Conservation (phyloP, 2,888 invertebrate species). For the Netelia melanura region DNA sequence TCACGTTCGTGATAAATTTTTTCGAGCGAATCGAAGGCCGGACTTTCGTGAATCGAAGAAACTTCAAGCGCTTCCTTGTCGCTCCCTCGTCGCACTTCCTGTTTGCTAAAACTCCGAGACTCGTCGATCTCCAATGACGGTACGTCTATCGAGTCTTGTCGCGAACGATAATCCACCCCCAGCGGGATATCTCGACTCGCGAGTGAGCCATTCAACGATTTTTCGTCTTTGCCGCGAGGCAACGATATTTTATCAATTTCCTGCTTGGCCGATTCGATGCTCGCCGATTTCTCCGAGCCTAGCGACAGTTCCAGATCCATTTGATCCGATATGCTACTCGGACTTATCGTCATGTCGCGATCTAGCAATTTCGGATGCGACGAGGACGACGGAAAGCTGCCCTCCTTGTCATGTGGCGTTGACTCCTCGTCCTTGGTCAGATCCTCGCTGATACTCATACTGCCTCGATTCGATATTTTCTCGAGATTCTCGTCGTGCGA, state of each 20-base stretch:
- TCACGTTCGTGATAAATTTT: conserved; percentile 77
- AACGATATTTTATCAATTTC: conserved; percentile 75
- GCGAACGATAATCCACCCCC: conserved; percentile 70
- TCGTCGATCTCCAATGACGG: conserved; percentile 81
- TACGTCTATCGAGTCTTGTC: conserved; percentile 80
- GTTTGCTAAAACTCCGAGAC: conserved; percentile 26
- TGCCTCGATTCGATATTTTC: conserved; percentile 75
- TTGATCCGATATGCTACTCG: conserved; percentile 81
- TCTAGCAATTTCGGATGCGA: conserved; percentile 76
- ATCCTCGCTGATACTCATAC: conserved; percentile 80
- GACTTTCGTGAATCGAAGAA: conserved; percentile 78
- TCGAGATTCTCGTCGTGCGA: conserved; percentile 74
- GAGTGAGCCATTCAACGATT: conserved; percentile 67
- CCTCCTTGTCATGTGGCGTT: conserved; percentile 76
- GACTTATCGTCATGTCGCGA: conserved; percentile 80
- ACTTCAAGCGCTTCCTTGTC: conserved; percentile 68
- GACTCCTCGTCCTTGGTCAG: conserved; percentile 81
- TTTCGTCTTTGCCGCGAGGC: neutral
- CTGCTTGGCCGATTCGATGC: conserved; percentile 77
- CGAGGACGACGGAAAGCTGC: conserved; percentile 75
- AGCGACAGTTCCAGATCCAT: conserved; percentile 79
- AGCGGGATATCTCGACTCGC: conserved; percentile 72
- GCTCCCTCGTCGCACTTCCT: conserved; percentile 65
- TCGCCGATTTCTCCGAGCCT: conserved; percentile 68
- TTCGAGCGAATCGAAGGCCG: conserved; percentile 78